Evolutionary conservation across 2,113 vertebrate species (phyloP), one percentile per base, ranked within the genome.

Genomic region (Scalopus aquaticus): DNA sequence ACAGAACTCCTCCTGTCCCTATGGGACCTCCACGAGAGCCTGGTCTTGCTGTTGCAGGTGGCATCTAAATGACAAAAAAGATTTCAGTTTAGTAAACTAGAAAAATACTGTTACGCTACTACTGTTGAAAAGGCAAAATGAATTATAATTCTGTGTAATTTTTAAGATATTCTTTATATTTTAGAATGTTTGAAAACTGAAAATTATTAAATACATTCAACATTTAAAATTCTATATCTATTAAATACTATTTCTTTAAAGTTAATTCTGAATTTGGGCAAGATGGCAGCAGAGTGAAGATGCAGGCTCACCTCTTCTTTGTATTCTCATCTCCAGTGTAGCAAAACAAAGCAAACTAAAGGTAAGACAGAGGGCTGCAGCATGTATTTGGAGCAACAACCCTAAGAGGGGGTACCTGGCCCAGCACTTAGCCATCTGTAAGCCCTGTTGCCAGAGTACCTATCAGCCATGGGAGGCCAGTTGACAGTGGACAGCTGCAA

Each of bases 41-140:
- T 1, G 99, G 98, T 95, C 99, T 98, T 90, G 99, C 98, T 39
- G 99, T 99, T 93, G 98, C 97, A 95, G 99, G 99, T 73, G 98
- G 98, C 97, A 99, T 98, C 99, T 99, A 94, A n/a, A 19, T 89
- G 67, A 80, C 70, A 74, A 96, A 20, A 4, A 87, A 87, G 26
- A 93, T 74, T 87, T 78, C 11, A 80, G 39, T 83, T 82, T 89
- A 85, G 51, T 84, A 97, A 88, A 85, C 16, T 15, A 32, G 30
- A 56, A 73, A 65, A 95, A 70, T 19, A 88, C 8, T 69, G 19
- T 60, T 76, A 8, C 19, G 83, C 32, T 77, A 84, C 10, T 35
- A 78, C 39, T 79, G 15, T 22, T 26, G 88, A 83, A 16, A 95
- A 22, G 30, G 9, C 6, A 90, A 85, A 94, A 11, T 82, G 13